These are phyloP conservation scores for Harpagifer antarcticus DNA, from an alignment of 2,797 vertebrate species.

Conservation along the genomic window DNA sequence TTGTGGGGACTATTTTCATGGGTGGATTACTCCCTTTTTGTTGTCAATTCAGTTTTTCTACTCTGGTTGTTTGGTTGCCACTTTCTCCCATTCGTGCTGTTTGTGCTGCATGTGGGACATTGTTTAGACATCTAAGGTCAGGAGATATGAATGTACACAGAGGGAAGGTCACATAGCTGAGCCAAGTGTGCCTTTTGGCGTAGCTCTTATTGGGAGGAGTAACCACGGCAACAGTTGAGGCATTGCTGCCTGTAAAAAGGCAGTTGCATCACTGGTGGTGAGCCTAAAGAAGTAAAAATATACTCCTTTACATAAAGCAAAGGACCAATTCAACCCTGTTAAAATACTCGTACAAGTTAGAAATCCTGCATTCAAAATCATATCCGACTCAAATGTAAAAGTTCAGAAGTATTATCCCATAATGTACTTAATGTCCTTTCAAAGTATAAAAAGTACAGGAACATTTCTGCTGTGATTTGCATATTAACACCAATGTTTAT, in stretches of 20 bases:
- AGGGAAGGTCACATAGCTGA: constrained; percentile 63
- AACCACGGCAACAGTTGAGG: constrained; percentile 54
- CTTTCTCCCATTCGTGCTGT: neutral
- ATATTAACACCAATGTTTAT: neutral
- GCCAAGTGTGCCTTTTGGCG: constrained; percentile 18
- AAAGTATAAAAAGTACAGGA: neutral
- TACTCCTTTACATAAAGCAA: neutral
- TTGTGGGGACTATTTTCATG: constrained; percentile 10
- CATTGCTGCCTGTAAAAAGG: constrained; percentile 22
- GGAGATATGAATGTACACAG: constrained; percentile 27
- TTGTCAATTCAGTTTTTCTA: neutral
- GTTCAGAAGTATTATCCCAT: neutral
- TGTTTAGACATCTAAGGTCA: constrained; percentile 51
- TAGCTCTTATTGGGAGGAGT: constrained; percentile 51
- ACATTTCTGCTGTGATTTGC: neutral
- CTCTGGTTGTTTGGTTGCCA: neutral
- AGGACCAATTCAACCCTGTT: neutral
- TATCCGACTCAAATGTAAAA: neutral
- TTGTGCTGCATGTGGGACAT: constrained; percentile 11
- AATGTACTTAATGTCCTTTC: neutral
- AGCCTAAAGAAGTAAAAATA: neutral
- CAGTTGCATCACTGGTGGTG: neutral
- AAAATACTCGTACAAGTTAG: neutral
- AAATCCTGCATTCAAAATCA: neutral
- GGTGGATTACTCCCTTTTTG: neutral